Base-by-base conservation (phyloP, 1,140 invertebrate species). In the Cyclargus thomasi region DNA sequence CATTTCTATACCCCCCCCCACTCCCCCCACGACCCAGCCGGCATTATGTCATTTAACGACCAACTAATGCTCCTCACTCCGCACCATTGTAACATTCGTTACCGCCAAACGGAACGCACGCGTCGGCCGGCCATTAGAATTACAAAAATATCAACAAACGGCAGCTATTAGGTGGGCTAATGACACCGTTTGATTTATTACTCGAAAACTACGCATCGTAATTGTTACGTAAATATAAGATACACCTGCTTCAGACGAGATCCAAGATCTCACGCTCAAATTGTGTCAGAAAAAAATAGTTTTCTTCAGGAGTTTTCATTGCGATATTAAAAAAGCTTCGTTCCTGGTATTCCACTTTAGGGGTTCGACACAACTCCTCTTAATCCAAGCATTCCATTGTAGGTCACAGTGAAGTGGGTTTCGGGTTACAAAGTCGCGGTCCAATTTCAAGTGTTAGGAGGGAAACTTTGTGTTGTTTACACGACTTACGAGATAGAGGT, bases 1-100 rank as follows among this genome's bases (percentile, higher is more conserved):
- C 77, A 88, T 82, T 84, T 74, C 72, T 53, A 63, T 67, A 79
- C 78, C 72, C 71, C 73, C 77, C 70, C 76, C 71, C 65, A 74
- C 62, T 29, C 77, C 72, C 71, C 73, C 76, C 69, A 75, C 71
- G 63, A 74, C 73, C 77, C 76, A 71, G 64, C 75, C 55, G 20
- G 18, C 55, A 11, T 59, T 59, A 59, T 59, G 55, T 59, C 55
- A 66, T 66, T 64, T 67, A 21, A 20, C 55, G 55, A 20, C 8
- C 11, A 59, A 59, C 55, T 59, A 59, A 72, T 74, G 71, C 55
- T 18, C 67, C 71, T 71, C 67, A 70, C 62, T 67, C 70, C 36
- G 53, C 67, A 67, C 55, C 55, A 11, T 21, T 18, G 55, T 22
- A 59, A 21, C 55, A 47, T 16, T 47, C 39, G 36, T 47, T 11